These are phyloP conservation scores for Dryadula phaetusa DNA, from an alignment of 2,888 invertebrate species.

Conservation along the genomic window DNA sequence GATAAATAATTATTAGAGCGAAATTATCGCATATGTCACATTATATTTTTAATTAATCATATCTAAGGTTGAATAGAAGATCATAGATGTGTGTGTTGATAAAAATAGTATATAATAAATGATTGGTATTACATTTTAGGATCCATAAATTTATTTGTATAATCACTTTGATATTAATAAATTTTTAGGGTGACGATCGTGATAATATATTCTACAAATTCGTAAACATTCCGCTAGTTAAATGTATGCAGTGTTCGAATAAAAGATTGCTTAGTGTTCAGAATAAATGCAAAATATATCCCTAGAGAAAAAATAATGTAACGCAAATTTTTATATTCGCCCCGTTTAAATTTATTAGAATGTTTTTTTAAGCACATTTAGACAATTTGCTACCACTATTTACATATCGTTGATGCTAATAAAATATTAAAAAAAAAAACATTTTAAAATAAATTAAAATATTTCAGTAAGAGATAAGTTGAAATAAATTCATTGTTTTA, in stretches of 20 bases:
- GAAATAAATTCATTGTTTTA: too few species aligned
- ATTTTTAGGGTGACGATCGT: not conserved
- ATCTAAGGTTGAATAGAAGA: not conserved
- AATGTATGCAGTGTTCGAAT: not conserved
- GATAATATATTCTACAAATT: not conserved
- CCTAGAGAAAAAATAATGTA: not conserved
- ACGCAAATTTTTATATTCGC: not conserved
- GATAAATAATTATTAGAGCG: not conserved
- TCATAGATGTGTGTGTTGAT: not conserved
- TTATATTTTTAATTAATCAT: constrained; percentile 10
- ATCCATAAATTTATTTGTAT: not conserved
- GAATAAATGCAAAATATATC: not conserved
- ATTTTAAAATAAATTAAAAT: too few species aligned
- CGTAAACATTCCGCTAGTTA: not conserved
- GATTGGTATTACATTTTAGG: not conserved
- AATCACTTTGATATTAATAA: not conserved
- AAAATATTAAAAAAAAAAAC: not conserved
- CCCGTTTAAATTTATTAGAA: too few species aligned
- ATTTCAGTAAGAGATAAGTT: too few species aligned
- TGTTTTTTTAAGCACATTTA: not conserved
- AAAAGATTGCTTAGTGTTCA: not conserved
- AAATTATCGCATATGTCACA: constrained; percentile 3
- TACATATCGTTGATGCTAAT: not conserved
- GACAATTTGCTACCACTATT: not conserved
- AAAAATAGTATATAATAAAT: not conserved